These are phyloP conservation scores for Carcharodon carcharias DNA, from an alignment of 2,797 vertebrate genomes.

Conservation along the genomic window DNA sequence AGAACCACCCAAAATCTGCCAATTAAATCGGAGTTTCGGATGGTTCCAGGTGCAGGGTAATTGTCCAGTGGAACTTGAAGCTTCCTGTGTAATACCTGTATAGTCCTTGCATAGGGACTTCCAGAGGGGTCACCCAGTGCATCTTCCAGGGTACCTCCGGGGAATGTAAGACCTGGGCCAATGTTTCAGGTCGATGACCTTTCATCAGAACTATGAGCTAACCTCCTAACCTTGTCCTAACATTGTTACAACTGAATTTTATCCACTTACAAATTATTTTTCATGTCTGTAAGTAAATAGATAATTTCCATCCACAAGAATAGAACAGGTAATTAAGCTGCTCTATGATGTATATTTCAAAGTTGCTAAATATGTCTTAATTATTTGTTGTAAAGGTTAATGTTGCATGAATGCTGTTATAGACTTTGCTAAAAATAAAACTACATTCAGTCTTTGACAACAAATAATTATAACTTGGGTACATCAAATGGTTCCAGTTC, in stretches of 20 bases:
- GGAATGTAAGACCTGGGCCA: too few species aligned
- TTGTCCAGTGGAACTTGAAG: too few species aligned
- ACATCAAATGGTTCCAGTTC: not conserved
- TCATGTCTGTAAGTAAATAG: not conserved
- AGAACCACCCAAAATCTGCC: too few species aligned
- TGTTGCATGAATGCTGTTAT: not conserved
- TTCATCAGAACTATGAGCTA: not conserved
- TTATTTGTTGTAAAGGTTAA: not conserved
- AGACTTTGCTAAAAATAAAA: not conserved
- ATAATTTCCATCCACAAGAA: not conserved
- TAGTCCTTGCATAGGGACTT: too few species aligned
- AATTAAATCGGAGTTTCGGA: too few species aligned
- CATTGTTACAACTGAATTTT: not conserved
- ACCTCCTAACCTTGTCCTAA: not conserved
- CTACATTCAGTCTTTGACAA: not conserved
- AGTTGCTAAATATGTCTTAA: not conserved
- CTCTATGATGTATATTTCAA: not conserved
- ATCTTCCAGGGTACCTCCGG: too few species aligned
- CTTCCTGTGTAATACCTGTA: too few species aligned
- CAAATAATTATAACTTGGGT: not conserved
- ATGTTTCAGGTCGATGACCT: not conserved
- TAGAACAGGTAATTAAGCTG: not conserved
- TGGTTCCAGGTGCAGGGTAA: too few species aligned
- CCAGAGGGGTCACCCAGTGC: too few species aligned
- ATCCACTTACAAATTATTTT: not conserved